Conservation (phyloP, 2,797 vertebrate genomes). For the Phylloscopus collybita region DNA sequence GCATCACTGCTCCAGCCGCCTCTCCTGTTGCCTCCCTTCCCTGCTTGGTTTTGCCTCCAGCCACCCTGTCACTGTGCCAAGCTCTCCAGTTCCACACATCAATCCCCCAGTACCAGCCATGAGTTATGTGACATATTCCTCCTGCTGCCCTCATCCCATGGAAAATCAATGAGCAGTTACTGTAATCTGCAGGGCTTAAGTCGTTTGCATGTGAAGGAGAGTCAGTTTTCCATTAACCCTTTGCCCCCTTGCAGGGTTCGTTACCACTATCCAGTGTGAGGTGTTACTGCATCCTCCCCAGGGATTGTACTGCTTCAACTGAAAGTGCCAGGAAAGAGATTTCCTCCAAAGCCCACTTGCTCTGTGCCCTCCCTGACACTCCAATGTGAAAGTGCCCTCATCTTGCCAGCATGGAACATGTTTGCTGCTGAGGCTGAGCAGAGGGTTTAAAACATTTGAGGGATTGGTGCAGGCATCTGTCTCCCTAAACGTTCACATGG, state of each 20-base stretch:
- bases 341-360: not conserved
- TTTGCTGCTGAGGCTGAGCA: not conserved
- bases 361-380: not conserved
- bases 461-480: not conserved
- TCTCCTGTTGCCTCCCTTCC: not conserved
- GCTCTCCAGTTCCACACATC: not conserved
- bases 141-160: not conserved
- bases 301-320: not conserved
- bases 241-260: not conserved
- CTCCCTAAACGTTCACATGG: not conserved
- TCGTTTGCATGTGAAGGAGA: not conserved
- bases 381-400: not conserved
- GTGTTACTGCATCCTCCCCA: not conserved
- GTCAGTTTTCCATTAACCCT: not conserved
- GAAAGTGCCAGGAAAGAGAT: not conserved
- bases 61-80: rapidly evolving
- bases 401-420: not conserved
- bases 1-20: not conserved
- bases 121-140: rapidly evolving
- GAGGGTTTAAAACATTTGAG: not conserved
- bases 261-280: not conserved
- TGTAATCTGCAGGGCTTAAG: not conserved
- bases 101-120: rapidly evolving
- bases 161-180: not conserved
- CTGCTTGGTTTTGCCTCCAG: not conserved